Evolutionary conservation across 2,888 invertebrate genomes (phyloP).

Genomic region (Thecocarcelia acutangulata): DNA sequence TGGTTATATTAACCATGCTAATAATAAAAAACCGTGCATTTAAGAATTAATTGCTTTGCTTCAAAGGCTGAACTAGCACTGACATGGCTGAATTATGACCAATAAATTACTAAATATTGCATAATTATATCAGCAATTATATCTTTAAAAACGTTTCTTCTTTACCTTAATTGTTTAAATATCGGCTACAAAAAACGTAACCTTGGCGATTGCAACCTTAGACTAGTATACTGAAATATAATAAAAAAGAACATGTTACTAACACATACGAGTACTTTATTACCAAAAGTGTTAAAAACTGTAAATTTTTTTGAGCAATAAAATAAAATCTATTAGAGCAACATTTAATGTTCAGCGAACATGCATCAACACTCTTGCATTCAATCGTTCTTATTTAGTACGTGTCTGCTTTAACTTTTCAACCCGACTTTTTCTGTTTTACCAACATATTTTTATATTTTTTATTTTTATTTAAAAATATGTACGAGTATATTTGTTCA

Average conservation of each 20-base stretch:
- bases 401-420: slow-evolving; percentile 18
- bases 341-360: slow-evolving; percentile 27
- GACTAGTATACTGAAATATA: too few species aligned
- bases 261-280: background rate
- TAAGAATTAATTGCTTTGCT: too few species aligned
- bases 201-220: too few species aligned
- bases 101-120: too few species aligned
- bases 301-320: slow-evolving; percentile 8
- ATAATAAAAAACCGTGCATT: too few species aligned
- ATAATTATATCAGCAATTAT: too few species aligned
- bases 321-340: slow-evolving; percentile 35
- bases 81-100: too few species aligned
- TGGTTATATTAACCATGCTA: too few species aligned
- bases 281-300: slow-evolving; percentile 25
- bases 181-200: too few species aligned
- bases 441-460: background rate
- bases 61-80: too few species aligned
- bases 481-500: background rate
- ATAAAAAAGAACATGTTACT: background rate
- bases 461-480: background rate
- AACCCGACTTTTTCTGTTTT: slow-evolving; percentile 2
- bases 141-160: too few species aligned
- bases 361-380: slow-evolving; percentile 25
- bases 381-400: background rate
- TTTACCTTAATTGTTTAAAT: too few species aligned